A percentile compares a stretch with the other conserved stretches of the same genome.
These are phyloP conservation scores for Zeuzera pyrina DNA, from an alignment of 2,888 invertebrate species.

Conservation along the genomic window DNA sequence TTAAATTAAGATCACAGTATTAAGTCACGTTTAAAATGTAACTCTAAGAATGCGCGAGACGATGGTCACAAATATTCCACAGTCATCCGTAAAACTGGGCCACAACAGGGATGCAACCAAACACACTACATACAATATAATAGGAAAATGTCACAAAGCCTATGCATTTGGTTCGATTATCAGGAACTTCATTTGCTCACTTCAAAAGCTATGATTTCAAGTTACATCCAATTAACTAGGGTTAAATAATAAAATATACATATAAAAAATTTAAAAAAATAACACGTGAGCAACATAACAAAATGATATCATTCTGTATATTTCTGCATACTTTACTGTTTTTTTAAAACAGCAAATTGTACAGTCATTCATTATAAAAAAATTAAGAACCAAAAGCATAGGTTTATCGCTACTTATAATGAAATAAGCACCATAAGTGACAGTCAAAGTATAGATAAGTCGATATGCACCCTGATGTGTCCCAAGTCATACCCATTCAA, in stretches of 20 bases:
- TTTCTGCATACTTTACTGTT: not conserved
- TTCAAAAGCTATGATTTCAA: not conserved
- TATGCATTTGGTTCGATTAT: slow-evolving; percentile 35
- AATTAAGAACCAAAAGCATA: slow-evolving; percentile 36
- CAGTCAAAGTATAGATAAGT: slow-evolving; percentile 28
- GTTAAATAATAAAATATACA: not conserved
- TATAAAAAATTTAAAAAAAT: not conserved
- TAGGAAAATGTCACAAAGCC: slow-evolving; percentile 46
- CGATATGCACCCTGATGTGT: slow-evolving; percentile 56
- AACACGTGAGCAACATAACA: not conserved
- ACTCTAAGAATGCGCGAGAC: slow-evolving; percentile 60
- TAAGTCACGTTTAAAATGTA: slow-evolving; percentile 67
- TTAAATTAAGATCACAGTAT: slow-evolving; percentile 73
- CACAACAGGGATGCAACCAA: slow-evolving; percentile 39
- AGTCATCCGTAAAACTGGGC: slow-evolving; percentile 56
- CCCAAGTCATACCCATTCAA: slow-evolving; percentile 50
- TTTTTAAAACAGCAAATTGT: not conserved
- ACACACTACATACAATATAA: slow-evolving; percentile 22
- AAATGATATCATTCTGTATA: not conserved
- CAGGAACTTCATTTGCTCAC: slow-evolving; percentile 18
- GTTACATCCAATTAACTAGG: not conserved
- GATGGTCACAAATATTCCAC: slow-evolving; percentile 66
- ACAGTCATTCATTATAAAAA: slow-evolving; percentile 10
- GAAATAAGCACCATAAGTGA: slow-evolving; percentile 36
- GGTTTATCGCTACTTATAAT: slow-evolving; percentile 25